Percentiles rank a stretch among this genome's conserved stretches.
phyloP scores from a whole-genome alignment of 2,888 invertebrate species.

The Agonopterix arenella region DNA sequence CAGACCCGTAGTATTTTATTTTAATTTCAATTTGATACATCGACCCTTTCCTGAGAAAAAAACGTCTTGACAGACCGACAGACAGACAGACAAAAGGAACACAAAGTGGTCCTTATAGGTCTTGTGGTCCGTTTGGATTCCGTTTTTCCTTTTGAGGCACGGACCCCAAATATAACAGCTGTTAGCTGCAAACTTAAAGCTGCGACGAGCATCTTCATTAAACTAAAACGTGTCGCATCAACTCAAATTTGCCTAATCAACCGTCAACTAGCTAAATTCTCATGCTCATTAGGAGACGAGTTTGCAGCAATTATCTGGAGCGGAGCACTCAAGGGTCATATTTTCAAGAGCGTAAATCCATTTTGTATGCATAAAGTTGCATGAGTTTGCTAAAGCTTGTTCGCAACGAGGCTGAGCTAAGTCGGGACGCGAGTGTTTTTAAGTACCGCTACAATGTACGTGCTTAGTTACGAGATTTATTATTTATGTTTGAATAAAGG shows the following conservation, averaged over 20 bases:
- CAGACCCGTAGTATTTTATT: too few species aligned
- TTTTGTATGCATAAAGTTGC: conserved; percentile 61
- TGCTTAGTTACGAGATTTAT: conserved; percentile 29
- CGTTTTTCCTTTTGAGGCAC: too few species aligned
- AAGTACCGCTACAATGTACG: conserved; percentile 29
- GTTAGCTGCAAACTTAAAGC: too few species aligned
- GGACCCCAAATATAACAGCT: too few species aligned
- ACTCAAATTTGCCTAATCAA: not conserved
- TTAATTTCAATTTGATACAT: too few species aligned
- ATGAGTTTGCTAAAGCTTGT: conserved; percentile 28
- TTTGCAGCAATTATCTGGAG: conserved; percentile 63
- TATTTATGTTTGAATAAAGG: conserved; percentile 19
- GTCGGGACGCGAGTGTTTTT: conserved; percentile 42
- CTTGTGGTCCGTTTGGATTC: too few species aligned
- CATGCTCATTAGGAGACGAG: conserved; percentile 56
- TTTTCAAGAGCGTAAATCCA: conserved; percentile 54
- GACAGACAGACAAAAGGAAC: too few species aligned
- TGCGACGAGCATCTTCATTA: too few species aligned
- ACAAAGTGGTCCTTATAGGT: too few species aligned
- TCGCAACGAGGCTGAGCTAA: conserved; percentile 16
- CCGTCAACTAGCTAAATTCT: conserved; percentile 1
- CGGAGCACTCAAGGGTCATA: conserved; percentile 55
- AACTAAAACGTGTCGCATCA: not conserved
- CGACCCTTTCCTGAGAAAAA: too few species aligned
- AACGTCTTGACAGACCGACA: too few species aligned